Conservation (phyloP, 2,797 vertebrate species). For the Premnoplex brunnescens region DNA sequence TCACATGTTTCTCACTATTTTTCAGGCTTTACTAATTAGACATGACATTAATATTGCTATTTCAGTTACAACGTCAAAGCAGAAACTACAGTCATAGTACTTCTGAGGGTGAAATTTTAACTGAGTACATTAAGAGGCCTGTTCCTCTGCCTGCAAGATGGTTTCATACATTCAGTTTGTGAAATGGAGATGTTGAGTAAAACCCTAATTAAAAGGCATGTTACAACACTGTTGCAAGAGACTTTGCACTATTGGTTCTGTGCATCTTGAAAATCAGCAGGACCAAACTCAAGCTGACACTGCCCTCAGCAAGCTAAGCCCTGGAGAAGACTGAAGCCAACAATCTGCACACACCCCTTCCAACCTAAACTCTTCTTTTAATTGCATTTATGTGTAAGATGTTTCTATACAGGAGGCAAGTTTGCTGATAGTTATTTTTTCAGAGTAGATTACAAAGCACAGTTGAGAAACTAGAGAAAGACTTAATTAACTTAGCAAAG, state of each 20-base stretch:
- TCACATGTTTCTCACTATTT: neutral
- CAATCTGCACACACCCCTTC: neutral
- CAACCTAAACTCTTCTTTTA: neutral
- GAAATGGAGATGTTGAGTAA: neutral
- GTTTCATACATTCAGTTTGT: neutral
- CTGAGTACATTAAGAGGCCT: neutral
- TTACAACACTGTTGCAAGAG: neutral
- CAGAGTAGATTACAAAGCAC: neutral
- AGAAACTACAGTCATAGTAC: neutral
- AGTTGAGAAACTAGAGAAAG: neutral
- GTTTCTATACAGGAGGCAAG: neutral
- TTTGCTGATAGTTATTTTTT: neutral
- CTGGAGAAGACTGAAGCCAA: neutral
- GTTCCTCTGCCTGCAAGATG: neutral
- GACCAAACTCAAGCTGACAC: neutral
- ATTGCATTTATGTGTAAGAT: neutral
- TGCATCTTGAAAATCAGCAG: neutral
- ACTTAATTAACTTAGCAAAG: slow-evolving; percentile 4
- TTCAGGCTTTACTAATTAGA: neutral
- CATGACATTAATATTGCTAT: neutral
- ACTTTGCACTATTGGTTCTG: neutral
- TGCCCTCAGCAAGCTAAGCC: neutral
- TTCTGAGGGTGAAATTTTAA: neutral
- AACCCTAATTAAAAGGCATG: neutral
- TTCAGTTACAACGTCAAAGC: neutral